These are phyloP conservation scores for Sarcophaga bullata DNA, from an alignment of 1,140 invertebrate genomes.

Conservation along the genomic window DNA sequence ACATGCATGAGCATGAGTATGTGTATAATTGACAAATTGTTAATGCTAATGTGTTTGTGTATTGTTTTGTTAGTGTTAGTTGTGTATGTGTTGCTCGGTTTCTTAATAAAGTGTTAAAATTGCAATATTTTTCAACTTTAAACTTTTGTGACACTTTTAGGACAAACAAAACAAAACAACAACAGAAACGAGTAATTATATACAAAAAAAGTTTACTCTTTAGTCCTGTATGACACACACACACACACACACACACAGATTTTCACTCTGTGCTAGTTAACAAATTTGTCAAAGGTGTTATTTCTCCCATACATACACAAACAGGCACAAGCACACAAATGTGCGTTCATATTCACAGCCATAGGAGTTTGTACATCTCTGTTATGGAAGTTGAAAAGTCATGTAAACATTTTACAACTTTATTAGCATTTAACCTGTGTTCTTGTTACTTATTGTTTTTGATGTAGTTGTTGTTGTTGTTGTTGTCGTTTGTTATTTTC, in stretches of 20 bases:
- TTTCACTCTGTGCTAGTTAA: not conserved
- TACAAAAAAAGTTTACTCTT: not conserved
- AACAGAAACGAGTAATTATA: not conserved
- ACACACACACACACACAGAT: not conserved
- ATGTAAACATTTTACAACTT: constrained; percentile 16
- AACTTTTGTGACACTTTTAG: constrained; percentile 12
- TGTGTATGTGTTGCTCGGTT: not conserved
- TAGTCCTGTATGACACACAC: not conserved
- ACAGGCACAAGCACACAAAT: not conserved
- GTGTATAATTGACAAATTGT: too few relatives aligned
- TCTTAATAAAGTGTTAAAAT: constrained; percentile 20
- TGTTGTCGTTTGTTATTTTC: not conserved
- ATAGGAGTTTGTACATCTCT: too few relatives aligned
- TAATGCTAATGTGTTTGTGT: not conserved
- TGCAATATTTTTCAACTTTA: constrained; percentile 6
- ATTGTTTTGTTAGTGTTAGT: not conserved
- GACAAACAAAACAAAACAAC: not conserved
- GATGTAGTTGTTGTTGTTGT: not conserved
- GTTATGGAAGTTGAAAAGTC: not conserved
- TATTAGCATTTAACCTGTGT: constrained; percentile 10
- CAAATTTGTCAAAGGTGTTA: constrained; percentile 16
- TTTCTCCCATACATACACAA: not conserved
- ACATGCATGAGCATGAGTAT: not conserved
- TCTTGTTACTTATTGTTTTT: not conserved
- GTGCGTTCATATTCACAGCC: not conserved